Conservation (phyloP, 2,797 vertebrate genomes). For the Phataginus tetradactyla region DNA sequence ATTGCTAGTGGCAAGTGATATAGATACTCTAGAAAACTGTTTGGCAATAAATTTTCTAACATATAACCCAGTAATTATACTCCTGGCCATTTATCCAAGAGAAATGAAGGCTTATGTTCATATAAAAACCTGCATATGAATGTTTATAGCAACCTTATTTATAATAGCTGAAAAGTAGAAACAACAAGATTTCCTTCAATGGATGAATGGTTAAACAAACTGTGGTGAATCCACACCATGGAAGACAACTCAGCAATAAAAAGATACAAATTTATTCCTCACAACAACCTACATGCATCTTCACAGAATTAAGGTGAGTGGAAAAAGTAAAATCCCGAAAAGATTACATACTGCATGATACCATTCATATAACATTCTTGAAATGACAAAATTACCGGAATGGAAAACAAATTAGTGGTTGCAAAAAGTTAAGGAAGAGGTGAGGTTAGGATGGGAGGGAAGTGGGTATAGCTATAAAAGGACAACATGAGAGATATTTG, state of each 20-base stretch:
- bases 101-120: background rate
- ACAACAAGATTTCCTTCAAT: background rate
- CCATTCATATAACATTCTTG: background rate
- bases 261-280: background rate
- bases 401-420: background rate
- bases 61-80: background rate
- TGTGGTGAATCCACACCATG: background rate
- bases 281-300: background rate
- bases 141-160: background rate
- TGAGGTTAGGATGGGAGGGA: background rate
- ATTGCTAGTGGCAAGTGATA: background rate
- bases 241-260: background rate
- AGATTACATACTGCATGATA: background rate
- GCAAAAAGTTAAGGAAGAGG: background rate
- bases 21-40: background rate
- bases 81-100: background rate
- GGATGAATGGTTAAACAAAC: background rate
- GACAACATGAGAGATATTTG: background rate
- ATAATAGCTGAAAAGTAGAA: background rate
- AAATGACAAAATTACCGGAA: conserved; percentile 7
- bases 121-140: background rate
- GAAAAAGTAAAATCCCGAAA: background rate
- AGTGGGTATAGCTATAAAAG: background rate
- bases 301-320: background rate
- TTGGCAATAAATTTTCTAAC: background rate